Percentiles rank a stretch among this genome's conserved stretches.
These are phyloP conservation scores for Typhlomys cinereus DNA, from an alignment of 2,113 vertebrate genomes.

Conservation along the genomic window DNA sequence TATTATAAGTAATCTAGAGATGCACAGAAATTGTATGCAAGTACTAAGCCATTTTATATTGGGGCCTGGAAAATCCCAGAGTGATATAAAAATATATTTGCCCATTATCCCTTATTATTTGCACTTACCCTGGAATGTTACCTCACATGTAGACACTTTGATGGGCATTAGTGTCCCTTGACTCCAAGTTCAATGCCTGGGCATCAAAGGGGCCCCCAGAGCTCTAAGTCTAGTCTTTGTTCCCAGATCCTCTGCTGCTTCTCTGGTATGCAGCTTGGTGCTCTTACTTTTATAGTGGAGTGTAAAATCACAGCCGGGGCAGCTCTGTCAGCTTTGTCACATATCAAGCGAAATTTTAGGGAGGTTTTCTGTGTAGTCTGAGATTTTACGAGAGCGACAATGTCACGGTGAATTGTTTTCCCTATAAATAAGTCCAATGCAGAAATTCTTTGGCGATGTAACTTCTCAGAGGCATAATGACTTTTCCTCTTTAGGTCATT, in stretches of 20 bases:
- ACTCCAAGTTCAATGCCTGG: background rate
- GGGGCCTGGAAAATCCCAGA: background rate
- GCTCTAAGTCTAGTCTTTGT: background rate
- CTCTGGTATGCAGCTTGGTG: background rate
- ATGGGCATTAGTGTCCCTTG: background rate
- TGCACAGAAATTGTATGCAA: background rate
- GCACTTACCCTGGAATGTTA: background rate
- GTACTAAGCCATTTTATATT: background rate
- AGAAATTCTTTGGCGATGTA: conserved; percentile 27
- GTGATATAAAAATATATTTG: too few relatives aligned
- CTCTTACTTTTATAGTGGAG: background rate
- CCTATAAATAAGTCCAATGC: conserved; percentile 37
- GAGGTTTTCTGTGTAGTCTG: conserved; percentile 3
- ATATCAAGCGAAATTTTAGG: conserved; percentile 30
- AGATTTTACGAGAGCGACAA: conserved; percentile 27
- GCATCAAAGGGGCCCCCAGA: background rate
- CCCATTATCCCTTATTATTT: too few relatives aligned
- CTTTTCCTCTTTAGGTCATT: conserved; percentile 90
- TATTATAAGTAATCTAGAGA: background rate
- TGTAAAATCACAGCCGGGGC: background rate
- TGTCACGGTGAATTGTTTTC: conserved; percentile 48
- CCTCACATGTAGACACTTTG: background rate
- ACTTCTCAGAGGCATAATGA: conserved; percentile 43
- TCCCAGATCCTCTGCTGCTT: background rate
- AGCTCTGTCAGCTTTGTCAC: background rate